Evolutionary conservation across 2,113 vertebrate genomes (phyloP).

Genomic region (Hydrochoerus hydrochaeris): DNA sequence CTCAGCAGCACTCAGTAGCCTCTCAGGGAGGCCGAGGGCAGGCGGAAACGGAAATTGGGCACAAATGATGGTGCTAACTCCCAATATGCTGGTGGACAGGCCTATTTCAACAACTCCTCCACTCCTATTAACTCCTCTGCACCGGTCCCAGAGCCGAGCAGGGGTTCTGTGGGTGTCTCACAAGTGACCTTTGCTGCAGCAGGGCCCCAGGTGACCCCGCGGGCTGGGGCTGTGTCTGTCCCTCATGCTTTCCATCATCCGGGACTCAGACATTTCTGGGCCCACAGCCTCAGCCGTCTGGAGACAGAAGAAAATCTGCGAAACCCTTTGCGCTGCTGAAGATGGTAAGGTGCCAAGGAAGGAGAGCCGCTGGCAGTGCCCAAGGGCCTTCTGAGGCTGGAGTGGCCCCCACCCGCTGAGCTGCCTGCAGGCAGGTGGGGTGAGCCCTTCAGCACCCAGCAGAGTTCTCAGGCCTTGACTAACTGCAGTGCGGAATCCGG

Average conservation of each 20-base stretch:
- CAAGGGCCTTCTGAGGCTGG: fast-evolving
- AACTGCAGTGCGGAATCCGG: too few species aligned
- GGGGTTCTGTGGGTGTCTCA: neutral
- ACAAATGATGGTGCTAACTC: neutral
- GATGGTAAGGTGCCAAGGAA: neutral
- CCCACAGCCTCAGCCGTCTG: neutral
- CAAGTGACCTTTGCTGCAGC: neutral
- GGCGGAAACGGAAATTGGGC: neutral
- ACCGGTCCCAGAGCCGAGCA: neutral
- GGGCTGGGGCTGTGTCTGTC: fast-evolving
- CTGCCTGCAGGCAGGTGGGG: fast-evolving
- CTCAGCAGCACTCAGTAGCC: neutral
- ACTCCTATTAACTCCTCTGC: neutral
- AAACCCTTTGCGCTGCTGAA: neutral
- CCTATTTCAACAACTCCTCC: neutral
- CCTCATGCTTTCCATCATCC: fast-evolving
- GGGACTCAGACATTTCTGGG: fast-evolving
- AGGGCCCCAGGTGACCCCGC: fast-evolving
- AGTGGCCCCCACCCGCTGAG: fast-evolving
- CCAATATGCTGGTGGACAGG: neutral
- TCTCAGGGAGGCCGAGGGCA: neutral
- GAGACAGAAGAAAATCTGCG: neutral
- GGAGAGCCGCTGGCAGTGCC: neutral
- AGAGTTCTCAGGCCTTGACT: neutral
- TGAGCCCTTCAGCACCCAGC: neutral